Evolutionary conservation across 2,113 vertebrate genomes (phyloP).

Genomic region (Neofelis nebulosa): DNA sequence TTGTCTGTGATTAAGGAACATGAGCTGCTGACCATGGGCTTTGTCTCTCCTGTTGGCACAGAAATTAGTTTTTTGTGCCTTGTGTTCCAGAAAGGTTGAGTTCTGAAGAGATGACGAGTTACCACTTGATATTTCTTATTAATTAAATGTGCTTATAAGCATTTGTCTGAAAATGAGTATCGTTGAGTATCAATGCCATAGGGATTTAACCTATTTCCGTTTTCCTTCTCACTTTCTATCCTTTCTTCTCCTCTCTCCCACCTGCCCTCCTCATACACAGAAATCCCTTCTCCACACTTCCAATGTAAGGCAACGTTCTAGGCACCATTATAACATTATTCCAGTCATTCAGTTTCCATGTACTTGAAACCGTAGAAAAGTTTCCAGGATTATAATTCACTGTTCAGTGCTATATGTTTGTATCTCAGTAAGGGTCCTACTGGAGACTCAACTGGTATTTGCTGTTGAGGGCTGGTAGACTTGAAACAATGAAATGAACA

Average conservation of each 20-base stretch:
- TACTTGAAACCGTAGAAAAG: neutral
- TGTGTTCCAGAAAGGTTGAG: neutral
- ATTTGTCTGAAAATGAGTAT: neutral
- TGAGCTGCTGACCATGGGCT: neutral
- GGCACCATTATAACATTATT: neutral
- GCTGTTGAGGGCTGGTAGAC: neutral
- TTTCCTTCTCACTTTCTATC: neutral
- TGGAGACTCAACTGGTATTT: neutral
- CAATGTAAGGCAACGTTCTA: neutral
- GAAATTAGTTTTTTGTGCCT: neutral
- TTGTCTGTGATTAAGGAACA: neutral
- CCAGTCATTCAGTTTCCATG: neutral
- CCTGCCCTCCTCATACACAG: neutral
- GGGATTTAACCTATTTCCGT: neutral
- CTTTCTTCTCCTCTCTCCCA: neutral
- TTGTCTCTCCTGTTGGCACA: neutral
- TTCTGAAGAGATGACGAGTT: neutral
- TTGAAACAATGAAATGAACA: conserved; percentile 39
- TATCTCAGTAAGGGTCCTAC: neutral
- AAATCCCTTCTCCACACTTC: neutral
- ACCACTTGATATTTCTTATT: conserved; percentile 18
- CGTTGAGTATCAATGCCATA: neutral
- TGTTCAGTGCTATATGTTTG: neutral
- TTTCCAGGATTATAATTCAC: neutral
- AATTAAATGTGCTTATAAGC: neutral